Evolutionary conservation across 2,888 invertebrate genomes (phyloP), one percentile per base, ranked within the genome.

Genomic region (Drosophila meridiana): DNA sequence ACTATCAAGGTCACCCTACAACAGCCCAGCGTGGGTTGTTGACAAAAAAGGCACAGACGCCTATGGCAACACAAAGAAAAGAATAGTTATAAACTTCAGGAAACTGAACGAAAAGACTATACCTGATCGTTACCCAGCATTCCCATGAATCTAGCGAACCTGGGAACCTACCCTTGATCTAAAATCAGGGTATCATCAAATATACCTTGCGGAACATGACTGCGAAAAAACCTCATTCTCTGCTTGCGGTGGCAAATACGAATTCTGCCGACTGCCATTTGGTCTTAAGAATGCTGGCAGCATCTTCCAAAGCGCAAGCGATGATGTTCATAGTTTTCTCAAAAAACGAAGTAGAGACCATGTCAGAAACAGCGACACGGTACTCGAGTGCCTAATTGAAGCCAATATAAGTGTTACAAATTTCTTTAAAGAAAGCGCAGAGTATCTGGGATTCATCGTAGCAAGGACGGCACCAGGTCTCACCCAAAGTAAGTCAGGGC

Each of bases 281-380:
- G 20, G 20, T 20, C 20, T 20, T 20, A 20, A 20, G 7, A 36
- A 11, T 11, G 36, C 36, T 4, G 36, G 36, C 7, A 40, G 55
- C 40, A 55, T 55, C n/a, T 40, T 38, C 8, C 55, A 55, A 40
- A 30, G 55, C 14, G 6, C 40, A 2, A 55, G n/a, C 8, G 40
- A 55, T 14, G 55, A 55, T 6, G 14, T 55, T 55, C 3, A 55
- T 28, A 13, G 38, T 55, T 28, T 55, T 55, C 13, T 38, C 38
- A 5, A 14, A 38, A 38, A 55, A 38, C 8, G 28, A 26, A 1
- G 20, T 20, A 0, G 26, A 53, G 26, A 53, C 7, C 36, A 53
- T 26, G 52, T 52, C 0, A 2, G n/a, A 2, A 9, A 36, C 11
- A 36, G 11, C 11, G 36, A 36, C 36, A 4, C 2, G 7, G 36